Evolutionary conservation across 2,113 vertebrate species (phyloP).

Genomic region (Centropus unirufus): DNA sequence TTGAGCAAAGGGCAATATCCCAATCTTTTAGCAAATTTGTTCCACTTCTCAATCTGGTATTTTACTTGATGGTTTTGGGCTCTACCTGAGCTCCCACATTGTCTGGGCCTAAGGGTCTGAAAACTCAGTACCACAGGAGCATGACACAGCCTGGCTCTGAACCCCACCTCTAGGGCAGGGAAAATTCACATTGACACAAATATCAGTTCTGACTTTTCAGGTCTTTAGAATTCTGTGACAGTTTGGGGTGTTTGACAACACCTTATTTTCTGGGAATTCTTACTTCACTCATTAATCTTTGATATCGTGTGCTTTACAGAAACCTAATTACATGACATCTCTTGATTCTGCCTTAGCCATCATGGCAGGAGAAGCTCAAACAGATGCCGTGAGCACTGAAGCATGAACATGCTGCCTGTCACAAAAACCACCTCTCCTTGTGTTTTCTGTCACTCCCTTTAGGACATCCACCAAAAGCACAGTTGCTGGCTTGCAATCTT

Average conservation of each 20-base stretch:
- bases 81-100: background rate
- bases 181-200: background rate
- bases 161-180: background rate
- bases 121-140: background rate
- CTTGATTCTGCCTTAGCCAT: conserved; percentile 14
- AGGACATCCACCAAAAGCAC: background rate
- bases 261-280: background rate
- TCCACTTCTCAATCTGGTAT: background rate
- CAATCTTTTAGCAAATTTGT: background rate
- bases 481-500: background rate
- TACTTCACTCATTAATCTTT: conserved; percentile 31
- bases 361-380: conserved; percentile 19
- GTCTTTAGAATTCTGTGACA: background rate
- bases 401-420: conserved; percentile 13
- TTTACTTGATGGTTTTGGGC: background rate
- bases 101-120: background rate
- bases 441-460: conserved; percentile 44
- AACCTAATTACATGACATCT: conserved; percentile 35
- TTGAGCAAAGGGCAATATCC: background rate
- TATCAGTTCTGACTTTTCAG: background rate
- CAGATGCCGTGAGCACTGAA: conserved; percentile 52
- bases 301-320: background rate
- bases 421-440: background rate
- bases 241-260: background rate
- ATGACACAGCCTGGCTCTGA: background rate